Evolutionary conservation across 2,113 vertebrate genomes (phyloP), one percentile per base, ranked within the genome.

Genomic region (Phalacrocorax brasilianus): DNA sequence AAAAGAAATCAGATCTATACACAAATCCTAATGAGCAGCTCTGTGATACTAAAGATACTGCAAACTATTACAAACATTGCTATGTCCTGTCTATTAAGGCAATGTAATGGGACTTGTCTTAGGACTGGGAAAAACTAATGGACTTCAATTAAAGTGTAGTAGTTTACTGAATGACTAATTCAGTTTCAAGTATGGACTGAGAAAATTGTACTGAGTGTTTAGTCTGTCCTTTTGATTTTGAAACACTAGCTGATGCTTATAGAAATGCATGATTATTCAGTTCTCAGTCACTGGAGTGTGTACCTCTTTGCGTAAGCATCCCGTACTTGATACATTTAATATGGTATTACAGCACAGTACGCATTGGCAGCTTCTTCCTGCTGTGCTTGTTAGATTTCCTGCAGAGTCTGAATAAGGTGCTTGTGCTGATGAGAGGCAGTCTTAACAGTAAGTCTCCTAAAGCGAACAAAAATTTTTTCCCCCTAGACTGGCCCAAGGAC

Each of bases 1-100:
- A 96, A 98, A 97, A 75, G 71, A 90, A 97, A 92, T 91, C 67
- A 77, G 52, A 96, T 92, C 66, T 93, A 95, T 81, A 24, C 27
- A 59, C 20, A 45, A 70, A 77, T 63, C 47, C 45, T 90, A 35
- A 53, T 58, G 35, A 76, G 49, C 42, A 74, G 28, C 42, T 93
- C 72, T 82, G 50, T 82, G 42, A 77, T 92, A 77, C 32, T 15
- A 20, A 86, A 81, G 44, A 53, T 76, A 50, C 35, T 2, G 3
- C 68, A 76, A 56, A 72, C 87, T 67, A 63, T 38, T 93, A 24
- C 72, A 73, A 86, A 45, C 44, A 1, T 44, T 84, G 58, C 35
- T 84, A 3, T 18, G 16, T 76, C 50, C 56, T 92, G 81, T 52
- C 53, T 84, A 0, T 47, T 32, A 73, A 66, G 93, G 73, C 63